Base-by-base conservation (phyloP, 2,113 vertebrate genomes). In the Coptodon rendalli region DNA sequence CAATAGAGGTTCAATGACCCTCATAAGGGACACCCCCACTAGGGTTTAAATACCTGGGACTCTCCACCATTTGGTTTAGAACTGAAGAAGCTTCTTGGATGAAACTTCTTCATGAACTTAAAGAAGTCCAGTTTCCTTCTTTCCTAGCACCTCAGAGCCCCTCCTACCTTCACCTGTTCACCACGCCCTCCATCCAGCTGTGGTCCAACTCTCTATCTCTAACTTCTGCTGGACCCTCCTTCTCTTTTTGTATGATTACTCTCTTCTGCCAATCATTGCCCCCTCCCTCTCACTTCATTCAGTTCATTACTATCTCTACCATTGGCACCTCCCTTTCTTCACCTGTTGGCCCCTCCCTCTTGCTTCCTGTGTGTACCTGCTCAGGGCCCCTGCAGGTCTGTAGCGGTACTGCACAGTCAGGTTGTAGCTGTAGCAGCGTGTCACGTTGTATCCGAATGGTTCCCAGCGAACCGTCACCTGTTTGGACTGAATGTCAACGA, bases 381-480 rank as follows among this genome's bases (percentile, higher is more conserved):
- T 96, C 29, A 95, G 91, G 81, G 95, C 96, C 31, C 96, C 96
- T 87, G 89, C 87, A 7, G 94, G 87, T 22, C 96, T 95, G 95
- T 98, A 99, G 81, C 95, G 97, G 95, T 99, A 99, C 90, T 98
- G 97, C 31, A 98, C 95, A 0, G 98, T 99, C 83, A 99, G 97
- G 92, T 99, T 99, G 92, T 98, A 99, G 83, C 96, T 97, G 91
- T 99, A 96, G 94, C 99, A 99, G 17, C 99, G 98, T 0, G 99
- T 99, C 59, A 99, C 98, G 5, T 99, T 99, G 87, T 99, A 99
- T 8, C 99, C 99, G 66, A 99, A 98, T 0, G 98, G 98, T 82
- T 99, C 98, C 99, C 99, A 99, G 76, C 96, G 97, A 5, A 99
- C 93, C 0, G 97, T 98, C 95, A 99, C 97, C 95, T 99, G 97